Evolutionary conservation across 2,113 vertebrate species (phyloP).

Genomic region (Eleginops maclovinus): DNA sequence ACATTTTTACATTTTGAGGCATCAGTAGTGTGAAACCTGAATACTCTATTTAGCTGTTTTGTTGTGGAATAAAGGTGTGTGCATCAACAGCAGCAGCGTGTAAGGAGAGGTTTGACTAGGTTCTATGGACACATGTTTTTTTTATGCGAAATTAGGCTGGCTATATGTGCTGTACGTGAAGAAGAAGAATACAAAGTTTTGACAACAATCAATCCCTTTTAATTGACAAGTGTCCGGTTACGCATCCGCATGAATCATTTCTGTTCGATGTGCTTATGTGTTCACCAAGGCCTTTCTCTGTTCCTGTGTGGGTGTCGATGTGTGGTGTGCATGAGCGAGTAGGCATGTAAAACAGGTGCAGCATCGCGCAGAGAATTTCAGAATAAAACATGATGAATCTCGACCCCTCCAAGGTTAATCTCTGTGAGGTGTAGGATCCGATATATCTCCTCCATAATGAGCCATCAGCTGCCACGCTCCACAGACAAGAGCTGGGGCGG

Average conservation of each 20-base stretch:
- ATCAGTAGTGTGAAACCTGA: neutral
- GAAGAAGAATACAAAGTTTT: neutral
- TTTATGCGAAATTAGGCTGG: neutral
- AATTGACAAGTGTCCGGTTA: neutral
- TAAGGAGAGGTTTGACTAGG: neutral
- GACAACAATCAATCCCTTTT: neutral
- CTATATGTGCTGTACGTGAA: neutral
- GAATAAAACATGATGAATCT: conserved; percentile 38
- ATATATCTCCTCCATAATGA: conserved; percentile 60
- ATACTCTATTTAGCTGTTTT: neutral
- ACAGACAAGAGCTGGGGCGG: conserved; percentile 28
- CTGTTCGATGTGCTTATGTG: neutral
- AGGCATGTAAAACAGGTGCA: conserved; percentile 16
- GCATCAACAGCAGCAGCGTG: neutral
- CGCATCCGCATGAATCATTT: neutral
- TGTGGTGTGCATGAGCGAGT: conserved; percentile 15
- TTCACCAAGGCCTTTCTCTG: neutral
- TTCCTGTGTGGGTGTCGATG: neutral
- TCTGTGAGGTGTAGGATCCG: conserved; percentile 39
- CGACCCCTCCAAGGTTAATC: conserved; percentile 54
- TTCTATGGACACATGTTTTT: neutral
- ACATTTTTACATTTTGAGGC: neutral
- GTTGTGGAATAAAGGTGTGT: neutral
- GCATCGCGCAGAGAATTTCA: neutral
- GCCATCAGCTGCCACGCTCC: conserved; percentile 56